Conservation (phyloP, 2,113 vertebrate genomes). For the Salvator merianae region DNA sequence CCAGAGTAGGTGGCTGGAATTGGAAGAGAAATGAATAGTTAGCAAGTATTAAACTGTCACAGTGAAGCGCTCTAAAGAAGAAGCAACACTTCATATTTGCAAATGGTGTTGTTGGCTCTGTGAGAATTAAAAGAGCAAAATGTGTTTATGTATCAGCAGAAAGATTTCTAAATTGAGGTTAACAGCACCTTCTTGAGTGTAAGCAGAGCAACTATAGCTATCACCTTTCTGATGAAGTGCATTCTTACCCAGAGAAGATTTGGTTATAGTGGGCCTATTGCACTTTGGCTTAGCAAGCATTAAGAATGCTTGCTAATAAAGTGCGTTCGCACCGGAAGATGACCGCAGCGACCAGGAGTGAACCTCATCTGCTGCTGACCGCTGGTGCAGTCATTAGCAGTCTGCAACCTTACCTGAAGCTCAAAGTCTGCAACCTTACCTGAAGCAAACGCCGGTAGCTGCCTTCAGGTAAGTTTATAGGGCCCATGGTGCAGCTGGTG, state of each 20-base stretch:
- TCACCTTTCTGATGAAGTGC: not conserved
- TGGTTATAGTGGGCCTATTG: not conserved
- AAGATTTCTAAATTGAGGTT: not conserved
- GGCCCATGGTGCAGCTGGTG: too few relatives aligned
- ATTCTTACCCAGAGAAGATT: not conserved
- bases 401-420: too few relatives aligned
- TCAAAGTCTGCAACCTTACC: too few relatives aligned
- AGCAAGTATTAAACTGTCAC: not conserved
- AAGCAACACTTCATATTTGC: not conserved
- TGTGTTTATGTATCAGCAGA: not conserved
- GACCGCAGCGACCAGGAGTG: too few relatives aligned
- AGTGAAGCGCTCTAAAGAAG: not conserved
- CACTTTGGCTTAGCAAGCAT: too few relatives aligned
- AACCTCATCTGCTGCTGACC: too few relatives aligned
- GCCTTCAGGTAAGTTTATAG: too few relatives aligned
- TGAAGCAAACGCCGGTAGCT: too few relatives aligned
- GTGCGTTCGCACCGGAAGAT: too few relatives aligned
- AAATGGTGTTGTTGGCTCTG: not conserved
- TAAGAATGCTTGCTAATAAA: too few relatives aligned
- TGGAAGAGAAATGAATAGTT: not conserved
- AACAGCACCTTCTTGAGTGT: not conserved
- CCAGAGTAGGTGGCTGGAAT: not conserved
- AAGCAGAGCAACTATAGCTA: not conserved
- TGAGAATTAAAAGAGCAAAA: not conserved
- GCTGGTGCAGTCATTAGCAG: too few relatives aligned